phyloP scores from a whole-genome alignment of 2,113 vertebrate species.

The Bos javanicus region DNA sequence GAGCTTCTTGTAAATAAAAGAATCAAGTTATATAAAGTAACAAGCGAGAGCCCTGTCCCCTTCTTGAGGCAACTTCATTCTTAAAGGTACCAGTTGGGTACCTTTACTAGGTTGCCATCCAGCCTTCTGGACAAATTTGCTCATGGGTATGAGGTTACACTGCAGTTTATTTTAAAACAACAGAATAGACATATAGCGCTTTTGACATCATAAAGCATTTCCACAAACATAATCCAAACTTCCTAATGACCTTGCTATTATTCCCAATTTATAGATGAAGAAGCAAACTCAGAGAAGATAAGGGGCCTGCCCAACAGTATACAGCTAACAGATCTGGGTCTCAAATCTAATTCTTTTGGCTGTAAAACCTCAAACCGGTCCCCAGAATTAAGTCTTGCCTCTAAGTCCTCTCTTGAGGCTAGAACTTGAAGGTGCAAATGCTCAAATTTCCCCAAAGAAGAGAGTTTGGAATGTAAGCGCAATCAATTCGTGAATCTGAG shows the following conservation, averaged over 20 bases:
- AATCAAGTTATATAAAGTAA: background rate
- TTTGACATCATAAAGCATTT: background rate
- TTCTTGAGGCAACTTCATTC: background rate
- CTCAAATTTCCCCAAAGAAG: background rate
- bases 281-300: background rate
- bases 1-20: background rate
- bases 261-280: background rate
- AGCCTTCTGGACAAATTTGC: background rate
- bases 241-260: background rate
- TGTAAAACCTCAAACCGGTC: background rate
- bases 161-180: background rate
- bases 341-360: background rate
- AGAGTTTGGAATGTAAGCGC: fast-evolving
- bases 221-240: background rate
- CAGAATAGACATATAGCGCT: background rate
- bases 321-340: background rate
- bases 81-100: background rate
- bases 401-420: background rate
- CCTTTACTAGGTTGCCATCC: background rate
- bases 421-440: background rate
- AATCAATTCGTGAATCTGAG: background rate
- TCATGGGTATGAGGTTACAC: background rate
- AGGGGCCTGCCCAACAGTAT: background rate
- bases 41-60: background rate
- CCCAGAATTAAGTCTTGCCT: background rate